Evolutionary conservation across 2,797 vertebrate species (phyloP).

Genomic region (Tragopan temminckii): DNA sequence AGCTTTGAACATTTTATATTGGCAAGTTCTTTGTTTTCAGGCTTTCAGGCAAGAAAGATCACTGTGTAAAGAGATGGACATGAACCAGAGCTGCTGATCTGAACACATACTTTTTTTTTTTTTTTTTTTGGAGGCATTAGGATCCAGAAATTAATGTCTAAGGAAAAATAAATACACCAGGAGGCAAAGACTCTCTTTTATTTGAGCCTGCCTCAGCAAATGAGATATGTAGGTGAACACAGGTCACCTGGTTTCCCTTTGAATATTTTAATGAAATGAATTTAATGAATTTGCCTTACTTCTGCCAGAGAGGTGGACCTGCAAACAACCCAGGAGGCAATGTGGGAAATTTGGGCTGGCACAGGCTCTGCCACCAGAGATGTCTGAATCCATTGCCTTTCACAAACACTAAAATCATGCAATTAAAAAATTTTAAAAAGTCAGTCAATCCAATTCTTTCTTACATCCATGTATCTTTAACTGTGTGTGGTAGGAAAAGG

Average conservation of each 20-base stretch:
- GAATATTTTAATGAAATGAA: not conserved
- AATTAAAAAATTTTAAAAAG: not conserved
- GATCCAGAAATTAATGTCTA: slow-evolving; percentile 2
- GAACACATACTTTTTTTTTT: not conserved
- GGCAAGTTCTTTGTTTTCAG: slow-evolving; percentile 19
- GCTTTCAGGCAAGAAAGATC: not conserved
- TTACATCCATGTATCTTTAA: not conserved
- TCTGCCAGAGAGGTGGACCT: not conserved
- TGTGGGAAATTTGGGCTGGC: not conserved
- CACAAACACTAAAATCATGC: not conserved
- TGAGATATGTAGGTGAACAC: not conserved
- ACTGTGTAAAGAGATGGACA: not conserved
- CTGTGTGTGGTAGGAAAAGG: slow-evolving; percentile 57
- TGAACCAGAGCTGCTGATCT: slow-evolving; percentile 6
- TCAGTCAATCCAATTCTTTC: slow-evolving; percentile 28
- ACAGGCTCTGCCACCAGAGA: not conserved
- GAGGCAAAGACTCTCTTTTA: not conserved
- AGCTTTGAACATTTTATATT: slow-evolving; percentile 37
- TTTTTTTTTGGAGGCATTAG: not conserved
- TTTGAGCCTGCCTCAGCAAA: not conserved
- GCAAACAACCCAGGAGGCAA: not conserved
- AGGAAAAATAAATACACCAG: slow-evolving; percentile 3
- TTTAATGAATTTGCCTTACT: not conserved
- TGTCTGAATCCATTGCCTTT: not conserved
- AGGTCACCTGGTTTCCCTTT: not conserved